phyloP scores from a whole-genome alignment of 37 sponge, comb jelly and placozoan species.

The Ephydatia muelleri region DNA sequence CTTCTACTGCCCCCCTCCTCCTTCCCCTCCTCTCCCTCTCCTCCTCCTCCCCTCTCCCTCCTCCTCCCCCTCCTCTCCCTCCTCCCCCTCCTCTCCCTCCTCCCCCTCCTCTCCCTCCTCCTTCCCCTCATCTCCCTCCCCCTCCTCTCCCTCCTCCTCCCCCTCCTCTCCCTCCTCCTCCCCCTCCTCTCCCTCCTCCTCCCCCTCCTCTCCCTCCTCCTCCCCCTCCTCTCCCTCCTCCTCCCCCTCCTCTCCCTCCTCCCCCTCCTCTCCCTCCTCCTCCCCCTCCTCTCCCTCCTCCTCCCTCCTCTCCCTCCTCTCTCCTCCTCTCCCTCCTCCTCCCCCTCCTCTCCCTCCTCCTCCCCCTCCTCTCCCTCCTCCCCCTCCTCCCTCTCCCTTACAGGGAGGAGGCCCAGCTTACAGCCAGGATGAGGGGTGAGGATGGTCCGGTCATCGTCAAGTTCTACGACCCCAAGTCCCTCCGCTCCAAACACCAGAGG shows the following conservation, averaged over 20 bases:
- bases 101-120: not conserved
- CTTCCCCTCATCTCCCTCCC: not conserved
- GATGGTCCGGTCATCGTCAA: conserved; percentile 60
- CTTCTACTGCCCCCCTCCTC: not conserved
- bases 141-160: not conserved
- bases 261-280: not conserved
- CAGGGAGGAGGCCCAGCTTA: conserved; percentile 53
- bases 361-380: not conserved
- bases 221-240: not conserved
- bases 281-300: not conserved
- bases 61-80: not conserved
- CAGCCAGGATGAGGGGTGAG: conserved; percentile 66
- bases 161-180: not conserved
- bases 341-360: not conserved
- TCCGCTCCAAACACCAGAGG: conserved; percentile 57
- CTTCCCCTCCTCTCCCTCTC: not conserved
- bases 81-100: not conserved
- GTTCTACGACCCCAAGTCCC: conserved; percentile 58
- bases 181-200: not conserved
- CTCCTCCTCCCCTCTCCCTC: not conserved
- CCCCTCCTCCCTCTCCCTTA: not conserved
- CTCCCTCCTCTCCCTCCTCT: not conserved
- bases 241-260: not conserved
- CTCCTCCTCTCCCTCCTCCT: too few species aligned
- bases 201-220: not conserved